Evolutionary conservation across 2,888 invertebrate species (phyloP).

Genomic region (Tholera decimalis): DNA sequence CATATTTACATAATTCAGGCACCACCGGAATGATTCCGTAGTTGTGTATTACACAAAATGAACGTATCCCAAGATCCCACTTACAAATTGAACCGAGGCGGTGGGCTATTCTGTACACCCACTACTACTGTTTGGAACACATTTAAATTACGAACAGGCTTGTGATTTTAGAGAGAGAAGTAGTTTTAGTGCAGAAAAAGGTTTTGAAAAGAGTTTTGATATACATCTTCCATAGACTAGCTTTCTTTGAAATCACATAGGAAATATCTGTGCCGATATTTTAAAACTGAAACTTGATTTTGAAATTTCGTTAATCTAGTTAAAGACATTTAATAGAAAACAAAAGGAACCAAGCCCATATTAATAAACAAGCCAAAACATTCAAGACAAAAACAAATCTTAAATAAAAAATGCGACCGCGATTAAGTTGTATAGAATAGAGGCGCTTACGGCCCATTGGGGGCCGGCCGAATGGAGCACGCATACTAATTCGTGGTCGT

Average conservation of each 20-base stretch:
- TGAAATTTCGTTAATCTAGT: too few relatives aligned
- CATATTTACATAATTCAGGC: conserved; percentile 88
- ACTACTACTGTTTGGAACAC: conserved; percentile 33
- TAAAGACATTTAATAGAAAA: too few relatives aligned
- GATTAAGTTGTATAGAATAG: conserved; percentile 78
- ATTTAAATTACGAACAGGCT: conserved; percentile 18
- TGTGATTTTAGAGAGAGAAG: background rate
- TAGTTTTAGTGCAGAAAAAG: background rate
- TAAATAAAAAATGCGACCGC: conserved; percentile 51
- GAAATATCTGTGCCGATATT: too few relatives aligned
- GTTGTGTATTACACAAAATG: conserved; percentile 89
- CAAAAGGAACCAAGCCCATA: background rate
- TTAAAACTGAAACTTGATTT: too few relatives aligned
- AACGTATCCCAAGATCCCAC: conserved; percentile 91
- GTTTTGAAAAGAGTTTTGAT: background rate
- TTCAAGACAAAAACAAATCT: conserved; percentile 45
- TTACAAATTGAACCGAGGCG: conserved; percentile 87
- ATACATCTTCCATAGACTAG: background rate
- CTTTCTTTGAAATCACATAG: background rate
- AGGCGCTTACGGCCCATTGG: conserved; percentile 80
- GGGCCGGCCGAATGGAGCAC: conserved; percentile 85
- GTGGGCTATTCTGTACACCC: conserved; percentile 78
- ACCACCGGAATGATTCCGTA: conserved; percentile 82
- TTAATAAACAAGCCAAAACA: conserved; percentile 6
- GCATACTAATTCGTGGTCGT: conserved; percentile 90